Evolutionary conservation across 2,113 vertebrate genomes (phyloP).

Genomic region (Loxodonta africana): DNA sequence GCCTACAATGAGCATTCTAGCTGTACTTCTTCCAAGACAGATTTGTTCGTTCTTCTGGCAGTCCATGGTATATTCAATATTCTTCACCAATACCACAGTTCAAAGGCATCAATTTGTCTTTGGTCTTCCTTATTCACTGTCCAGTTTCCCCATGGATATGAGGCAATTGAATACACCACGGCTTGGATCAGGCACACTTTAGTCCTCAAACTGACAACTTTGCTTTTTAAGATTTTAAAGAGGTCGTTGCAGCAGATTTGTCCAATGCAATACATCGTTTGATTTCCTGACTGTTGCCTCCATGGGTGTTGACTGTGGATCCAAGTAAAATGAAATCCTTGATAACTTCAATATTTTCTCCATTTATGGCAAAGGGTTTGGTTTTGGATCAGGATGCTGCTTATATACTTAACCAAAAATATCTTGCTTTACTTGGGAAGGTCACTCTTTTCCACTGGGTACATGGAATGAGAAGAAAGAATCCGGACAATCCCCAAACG

Average conservation of each 20-base stretch:
- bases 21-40: no score
- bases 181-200: no score
- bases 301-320: neutral
- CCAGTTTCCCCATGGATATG: no score
- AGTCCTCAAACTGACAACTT: neutral
- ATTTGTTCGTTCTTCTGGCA: no score
- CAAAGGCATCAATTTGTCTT: no score
- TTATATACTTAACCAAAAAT: neutral
- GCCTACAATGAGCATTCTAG: no score
- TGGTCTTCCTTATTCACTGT: no score
- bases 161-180: no score
- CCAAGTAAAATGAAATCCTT: neutral
- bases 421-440: conserved; percentile 21
- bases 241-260: neutral
- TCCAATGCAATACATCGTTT: no score
- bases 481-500: neutral
- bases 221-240: neutral
- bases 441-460: neutral
- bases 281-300: neutral
- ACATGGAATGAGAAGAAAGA: neutral
- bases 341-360: neutral
- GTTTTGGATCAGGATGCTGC: neutral
- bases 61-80: no score
- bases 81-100: no score
- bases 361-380: neutral